Base-by-base conservation (phyloP, 2,797 vertebrate genomes). In the Dendrocincla fuliginosa region DNA sequence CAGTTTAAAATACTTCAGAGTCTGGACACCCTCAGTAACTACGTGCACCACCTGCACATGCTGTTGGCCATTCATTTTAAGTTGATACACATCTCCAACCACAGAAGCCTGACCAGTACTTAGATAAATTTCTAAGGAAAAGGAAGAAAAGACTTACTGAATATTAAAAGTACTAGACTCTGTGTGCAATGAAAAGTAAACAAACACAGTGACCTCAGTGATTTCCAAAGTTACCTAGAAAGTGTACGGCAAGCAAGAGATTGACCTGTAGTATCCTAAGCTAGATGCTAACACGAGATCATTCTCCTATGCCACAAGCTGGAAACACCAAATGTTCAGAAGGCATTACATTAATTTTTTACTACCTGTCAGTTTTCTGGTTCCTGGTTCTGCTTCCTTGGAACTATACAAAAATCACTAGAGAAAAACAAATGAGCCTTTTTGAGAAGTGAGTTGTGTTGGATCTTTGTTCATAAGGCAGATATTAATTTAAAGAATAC, bases 401-500 rank as follows among this genome's bases (percentile, higher is more conserved):
- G 16, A 81, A 85, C 32, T 27, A 30, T 13, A 78, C 8, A 65
- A 84, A 93, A 95, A 55, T 56, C 70, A 87, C 44, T 35, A 46
- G 16, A 59, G 19, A 86, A 91, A 91, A 80, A 56, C 32, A 83
- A 89, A 52, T 2, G 3, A 71, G 30, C 9, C 19, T 85, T 91
- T 77, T 5, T 20, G 37, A 93, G 68, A 85, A 56, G 64, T 15
- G 49, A 79, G 13, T 15, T 59, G 68, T 70, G 55, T 22, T 93
- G 68, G 41, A 88, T 76, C 96, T 95, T 96, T 89, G 74, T 73
- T 60, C 59, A 33, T 89, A 92, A 93, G 74, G 84, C 50, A 94
- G 85, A 85, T 89, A 96, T 80, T 96, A 49, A 93, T 90, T 97
- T 96, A 89, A 83, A 96, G 89, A 93, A 88, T 44, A 95, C 39